Percentiles rank a stretch among this genome's conserved stretches.
Conservation (phyloP, 2,797 vertebrate genomes). For the Sebastes miniatus region DNA sequence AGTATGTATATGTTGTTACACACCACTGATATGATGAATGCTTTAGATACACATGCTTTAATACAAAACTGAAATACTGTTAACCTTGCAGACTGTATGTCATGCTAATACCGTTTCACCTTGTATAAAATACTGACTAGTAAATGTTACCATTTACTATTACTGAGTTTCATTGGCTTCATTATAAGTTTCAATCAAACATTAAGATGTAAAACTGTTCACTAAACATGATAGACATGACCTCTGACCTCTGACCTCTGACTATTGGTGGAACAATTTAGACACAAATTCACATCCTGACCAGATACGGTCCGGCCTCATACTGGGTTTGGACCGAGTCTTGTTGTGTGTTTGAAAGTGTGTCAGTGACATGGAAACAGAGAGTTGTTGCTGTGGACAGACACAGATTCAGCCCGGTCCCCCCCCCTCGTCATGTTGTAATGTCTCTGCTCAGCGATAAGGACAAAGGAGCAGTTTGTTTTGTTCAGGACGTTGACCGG, state of each 20-base stretch:
- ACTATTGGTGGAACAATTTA: no score
- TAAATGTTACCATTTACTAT: rapidly evolving
- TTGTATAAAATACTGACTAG: no score
- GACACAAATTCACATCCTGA: no score
- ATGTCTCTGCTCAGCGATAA: conserved; percentile 40
- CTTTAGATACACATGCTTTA: no score
- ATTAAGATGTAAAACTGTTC: no score
- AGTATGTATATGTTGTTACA: rapidly evolving
- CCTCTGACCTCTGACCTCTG: no score
- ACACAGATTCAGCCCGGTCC: not conserved
- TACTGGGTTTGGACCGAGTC: no score
- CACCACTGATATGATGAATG: no score
- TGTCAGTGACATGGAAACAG: not conserved
- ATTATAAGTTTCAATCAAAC: no score
- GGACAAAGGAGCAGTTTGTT: conserved; percentile 39
- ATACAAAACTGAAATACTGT: rapidly evolving
- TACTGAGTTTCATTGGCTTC: no score
- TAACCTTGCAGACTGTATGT: no score
- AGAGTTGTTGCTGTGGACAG: not conserved
- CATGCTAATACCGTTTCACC: rapidly evolving
- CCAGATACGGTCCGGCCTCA: rapidly evolving
- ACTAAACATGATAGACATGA: no score
- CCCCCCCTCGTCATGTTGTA: not conserved
- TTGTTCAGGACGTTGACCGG: conserved; percentile 22
- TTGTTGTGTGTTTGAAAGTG: conserved; percentile 7